These are phyloP conservation scores for Misgurnus mizolepis DNA, from an alignment of 2,113 vertebrate genomes.

Conservation along the genomic window DNA sequence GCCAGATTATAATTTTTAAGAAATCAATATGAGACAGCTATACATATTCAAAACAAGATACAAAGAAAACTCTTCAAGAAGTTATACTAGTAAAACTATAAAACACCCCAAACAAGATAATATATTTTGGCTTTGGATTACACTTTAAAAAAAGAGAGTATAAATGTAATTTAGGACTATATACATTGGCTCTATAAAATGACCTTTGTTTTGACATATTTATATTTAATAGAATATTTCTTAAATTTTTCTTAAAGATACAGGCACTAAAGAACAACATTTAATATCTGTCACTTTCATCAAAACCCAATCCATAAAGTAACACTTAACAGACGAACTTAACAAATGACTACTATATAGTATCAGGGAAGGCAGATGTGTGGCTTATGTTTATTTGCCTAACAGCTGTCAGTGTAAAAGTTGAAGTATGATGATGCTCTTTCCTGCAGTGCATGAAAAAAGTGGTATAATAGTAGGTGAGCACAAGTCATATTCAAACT, in stretches of 20 bases:
- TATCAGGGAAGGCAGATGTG: constrained; percentile 43
- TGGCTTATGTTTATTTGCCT: constrained; percentile 40
- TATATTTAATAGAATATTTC: neutral
- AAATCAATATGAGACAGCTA: neutral
- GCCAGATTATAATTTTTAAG: constrained; percentile 2
- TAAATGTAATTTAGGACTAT: neutral
- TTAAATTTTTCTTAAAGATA: neutral
- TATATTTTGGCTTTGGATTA: constrained; percentile 24
- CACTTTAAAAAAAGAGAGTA: neutral
- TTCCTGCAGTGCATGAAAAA: constrained; percentile 43
- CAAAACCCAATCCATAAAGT: neutral
- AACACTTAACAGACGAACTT: constrained; percentile 1
- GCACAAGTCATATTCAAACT: neutral
- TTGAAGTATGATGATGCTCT: constrained; percentile 38
- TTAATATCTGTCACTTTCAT: neutral
- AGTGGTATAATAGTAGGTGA: constrained; percentile 32
- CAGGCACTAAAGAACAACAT: neutral
- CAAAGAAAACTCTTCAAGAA: neutral
- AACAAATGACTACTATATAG: constrained; percentile 7
- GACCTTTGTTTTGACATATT: neutral
- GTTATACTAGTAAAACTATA: neutral
- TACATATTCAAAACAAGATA: neutral
- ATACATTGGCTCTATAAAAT: neutral
- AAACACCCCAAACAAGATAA: neutral
- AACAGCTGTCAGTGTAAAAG: constrained; percentile 49